Conservation (phyloP, 2,888 invertebrate species). For the Yponomeuta sedellus region DNA sequence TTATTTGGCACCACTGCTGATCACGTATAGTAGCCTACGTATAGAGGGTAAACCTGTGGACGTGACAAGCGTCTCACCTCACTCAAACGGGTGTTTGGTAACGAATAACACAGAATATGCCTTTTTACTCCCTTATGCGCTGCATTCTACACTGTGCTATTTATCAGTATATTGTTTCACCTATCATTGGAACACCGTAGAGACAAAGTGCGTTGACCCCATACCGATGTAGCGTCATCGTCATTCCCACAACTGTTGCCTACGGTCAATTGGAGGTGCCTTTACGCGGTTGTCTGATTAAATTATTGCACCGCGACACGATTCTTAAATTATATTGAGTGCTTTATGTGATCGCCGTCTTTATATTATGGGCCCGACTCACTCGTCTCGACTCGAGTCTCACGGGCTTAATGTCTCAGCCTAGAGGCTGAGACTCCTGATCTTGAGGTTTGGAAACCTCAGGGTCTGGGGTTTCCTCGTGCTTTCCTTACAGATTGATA, state of each 20-base stretch:
- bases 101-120: background rate
- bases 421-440: too few relatives aligned
- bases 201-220: conserved; percentile 1
- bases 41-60: too few relatives aligned
- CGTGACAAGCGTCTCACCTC: too few relatives aligned
- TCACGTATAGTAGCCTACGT: too few relatives aligned
- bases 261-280: background rate
- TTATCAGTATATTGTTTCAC: background rate
- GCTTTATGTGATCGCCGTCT: background rate
- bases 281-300: background rate
- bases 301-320: background rate
- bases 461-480: too few relatives aligned
- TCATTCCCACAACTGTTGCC: background rate
- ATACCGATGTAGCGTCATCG: background rate
- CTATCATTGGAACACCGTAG: background rate
- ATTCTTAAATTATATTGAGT: background rate
- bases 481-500: too few relatives aligned
- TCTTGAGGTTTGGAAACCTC: too few relatives aligned
- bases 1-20: too few relatives aligned
- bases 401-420: too few relatives aligned
- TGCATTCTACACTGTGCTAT: background rate
- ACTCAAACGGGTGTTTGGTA: too few relatives aligned
- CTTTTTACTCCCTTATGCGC: background rate
- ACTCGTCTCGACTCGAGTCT: too few relatives aligned
- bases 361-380: background rate